Conservation (phyloP, 2,113 vertebrate species). For the Brienomyrus brachyistius region DNA sequence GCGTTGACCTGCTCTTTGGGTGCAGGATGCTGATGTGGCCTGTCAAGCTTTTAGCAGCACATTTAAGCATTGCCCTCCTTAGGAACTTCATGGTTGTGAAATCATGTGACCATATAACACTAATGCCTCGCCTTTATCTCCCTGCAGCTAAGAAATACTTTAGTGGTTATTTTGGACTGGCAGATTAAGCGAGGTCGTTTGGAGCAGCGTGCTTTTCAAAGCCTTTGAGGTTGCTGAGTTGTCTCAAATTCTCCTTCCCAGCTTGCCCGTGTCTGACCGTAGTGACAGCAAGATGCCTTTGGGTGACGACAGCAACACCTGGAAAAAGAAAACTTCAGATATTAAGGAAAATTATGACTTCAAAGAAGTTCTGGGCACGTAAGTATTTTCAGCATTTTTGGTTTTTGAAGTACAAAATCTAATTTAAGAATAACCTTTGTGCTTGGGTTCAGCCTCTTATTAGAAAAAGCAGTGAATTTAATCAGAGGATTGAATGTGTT, state of each 20-base stretch:
- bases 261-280: constrained; percentile 53
- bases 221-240: neutral
- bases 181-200: neutral
- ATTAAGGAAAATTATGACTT: constrained; percentile 70
- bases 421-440: neutral
- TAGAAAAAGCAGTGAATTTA: neutral
- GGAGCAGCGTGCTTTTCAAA: neutral
- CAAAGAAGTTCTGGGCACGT: constrained; percentile 68
- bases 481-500: neutral
- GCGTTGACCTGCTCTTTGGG: neutral
- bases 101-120: neutral
- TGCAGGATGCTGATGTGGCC: neutral
- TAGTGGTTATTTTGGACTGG: neutral
- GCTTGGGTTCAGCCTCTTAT: neutral
- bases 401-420: neutral
- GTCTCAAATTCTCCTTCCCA: constrained; percentile 23
- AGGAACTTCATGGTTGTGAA: neutral
- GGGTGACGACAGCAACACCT: constrained; percentile 62
- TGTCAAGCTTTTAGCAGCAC: neutral
- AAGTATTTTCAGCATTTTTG: constrained; percentile 43
- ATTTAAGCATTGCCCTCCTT: neutral
- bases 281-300: constrained; percentile 66
- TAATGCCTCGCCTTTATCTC: neutral
- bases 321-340: constrained; percentile 66
- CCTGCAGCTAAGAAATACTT: neutral